Evolutionary conservation across 2,113 vertebrate species (phyloP), one percentile per base, ranked within the genome.

Genomic region (Pimephales promelas): DNA sequence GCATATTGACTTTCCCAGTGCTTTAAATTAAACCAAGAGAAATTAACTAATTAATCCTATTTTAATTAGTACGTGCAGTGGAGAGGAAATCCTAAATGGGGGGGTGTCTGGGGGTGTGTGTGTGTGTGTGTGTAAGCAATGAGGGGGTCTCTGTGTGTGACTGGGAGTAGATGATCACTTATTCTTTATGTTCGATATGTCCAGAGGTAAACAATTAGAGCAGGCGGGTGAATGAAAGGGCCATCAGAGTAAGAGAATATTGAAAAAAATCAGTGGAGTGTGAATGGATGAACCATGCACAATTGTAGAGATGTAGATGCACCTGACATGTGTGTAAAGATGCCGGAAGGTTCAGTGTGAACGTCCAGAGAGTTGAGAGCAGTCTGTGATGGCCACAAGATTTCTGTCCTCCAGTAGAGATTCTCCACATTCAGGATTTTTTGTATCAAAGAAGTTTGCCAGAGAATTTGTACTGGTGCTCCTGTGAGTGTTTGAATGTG

Each of bases 341-440:
- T 88, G 40, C 93, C 92, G 64, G 89, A 85, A 68, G 92, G 94
- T 28, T 94, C 90, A 83, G 87, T 89, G 74, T 70, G 88, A 16
- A 94, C 31, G 3, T 81, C 74, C 84, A 94, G 83, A 4, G 43
- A 95, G 79, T 14, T 91, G 92, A 81, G 94, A 93, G 78, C 94
- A 94, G 87, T 95, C 92, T 3, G 90, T 92, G 83, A 94, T 90
- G 0, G 84, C 5, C 0, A 91, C 47, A 47, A 45, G 28, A 59
- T 54, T 83, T 14, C 26, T 16, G 18, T 57, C 43, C 62, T 49
- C 18, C 24, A n/a, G 16, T 8, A 73, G 14, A 68, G 88, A 62
- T 49, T 83, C 82, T 7, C 62, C 88, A 20, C 89, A 26, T 56
- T 81, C 13, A 24, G 36, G 57, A 36, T 16, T 28, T 14, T 74